Conservation (phyloP, 1,140 invertebrate species). For the Drosophila triauraria region DNA sequence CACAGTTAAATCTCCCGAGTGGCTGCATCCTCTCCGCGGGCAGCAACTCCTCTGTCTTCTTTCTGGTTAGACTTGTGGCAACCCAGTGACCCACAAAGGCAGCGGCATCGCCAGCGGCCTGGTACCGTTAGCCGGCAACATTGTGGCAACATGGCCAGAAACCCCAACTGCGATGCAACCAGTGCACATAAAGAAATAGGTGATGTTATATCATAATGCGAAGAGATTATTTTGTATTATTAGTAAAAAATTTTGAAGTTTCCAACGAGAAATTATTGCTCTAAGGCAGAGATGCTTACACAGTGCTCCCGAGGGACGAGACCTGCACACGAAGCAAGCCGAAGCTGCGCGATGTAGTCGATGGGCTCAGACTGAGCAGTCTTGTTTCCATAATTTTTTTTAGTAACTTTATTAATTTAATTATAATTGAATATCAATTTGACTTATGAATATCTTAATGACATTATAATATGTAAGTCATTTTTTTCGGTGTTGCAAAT, state of each 20-base stretch:
- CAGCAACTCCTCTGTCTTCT: slow-evolving; percentile 17
- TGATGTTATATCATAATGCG: background rate
- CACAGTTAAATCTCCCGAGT: slow-evolving; percentile 38
- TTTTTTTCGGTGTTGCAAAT: slow-evolving; percentile 29
- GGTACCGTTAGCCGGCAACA: slow-evolving; percentile 69
- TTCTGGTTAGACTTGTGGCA: slow-evolving; percentile 59
- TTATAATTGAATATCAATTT: no score
- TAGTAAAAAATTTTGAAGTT: no score
- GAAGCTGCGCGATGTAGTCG: background rate
- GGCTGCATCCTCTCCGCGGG: slow-evolving; percentile 34
- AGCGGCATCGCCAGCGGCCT: slow-evolving; percentile 51
- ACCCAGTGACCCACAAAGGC: slow-evolving; percentile 78
- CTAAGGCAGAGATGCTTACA: background rate
- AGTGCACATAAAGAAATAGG: background rate
- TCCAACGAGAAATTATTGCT: no score
- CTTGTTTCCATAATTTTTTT: no score
- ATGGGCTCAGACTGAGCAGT: no score
- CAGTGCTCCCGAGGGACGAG: background rate
- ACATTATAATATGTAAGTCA: no score
- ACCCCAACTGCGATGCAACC: slow-evolving; percentile 21
- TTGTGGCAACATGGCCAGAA: slow-evolving; percentile 58
- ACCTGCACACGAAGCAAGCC: background rate
- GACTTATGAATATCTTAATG: no score
- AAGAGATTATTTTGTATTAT: no score
- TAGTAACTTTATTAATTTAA: no score